Evolutionary conservation across 2,797 vertebrate species (phyloP).

Genomic region (Coilia nasus): DNA sequence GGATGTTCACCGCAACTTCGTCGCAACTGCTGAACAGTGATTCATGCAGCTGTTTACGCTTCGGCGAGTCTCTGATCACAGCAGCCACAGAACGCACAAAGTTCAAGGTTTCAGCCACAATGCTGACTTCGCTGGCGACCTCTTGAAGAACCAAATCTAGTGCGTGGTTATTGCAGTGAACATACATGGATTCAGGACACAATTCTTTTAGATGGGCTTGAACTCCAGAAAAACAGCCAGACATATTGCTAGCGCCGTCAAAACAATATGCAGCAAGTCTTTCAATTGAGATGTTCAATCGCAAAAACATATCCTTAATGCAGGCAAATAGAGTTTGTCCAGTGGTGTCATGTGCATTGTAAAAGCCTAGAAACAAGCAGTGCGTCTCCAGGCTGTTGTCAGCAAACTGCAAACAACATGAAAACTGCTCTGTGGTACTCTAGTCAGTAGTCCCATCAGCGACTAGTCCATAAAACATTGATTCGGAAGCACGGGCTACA

Average conservation of each 20-base stretch:
- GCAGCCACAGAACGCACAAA: slow-evolving; percentile 28
- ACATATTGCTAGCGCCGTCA: slow-evolving; percentile 26
- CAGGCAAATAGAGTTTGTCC: slow-evolving; percentile 19
- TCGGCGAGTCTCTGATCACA: slow-evolving; percentile 20
- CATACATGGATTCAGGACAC: slow-evolving; percentile 14
- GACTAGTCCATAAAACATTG: too few relatives aligned
- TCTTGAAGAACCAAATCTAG: slow-evolving; percentile 35
- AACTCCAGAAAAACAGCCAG: background rate
- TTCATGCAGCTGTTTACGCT: slow-evolving; percentile 16
- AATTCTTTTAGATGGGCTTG: slow-evolving; percentile 20
- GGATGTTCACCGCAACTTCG: slow-evolving; percentile 10
- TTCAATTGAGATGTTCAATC: slow-evolving; percentile 26
- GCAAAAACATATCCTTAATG: background rate
- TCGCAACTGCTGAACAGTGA: slow-evolving; percentile 27
- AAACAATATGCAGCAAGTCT: slow-evolving; percentile 28
- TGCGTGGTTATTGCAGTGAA: slow-evolving; percentile 29
- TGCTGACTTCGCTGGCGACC: slow-evolving; percentile 1
- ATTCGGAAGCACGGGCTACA: too few relatives aligned
- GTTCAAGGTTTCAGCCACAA: slow-evolving; percentile 27
- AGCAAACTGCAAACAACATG: too few relatives aligned
- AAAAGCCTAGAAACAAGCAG: too few relatives aligned
- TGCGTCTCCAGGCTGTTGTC: too few relatives aligned
- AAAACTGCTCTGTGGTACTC: too few relatives aligned
- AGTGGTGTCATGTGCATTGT: too few relatives aligned
- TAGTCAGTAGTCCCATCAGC: too few relatives aligned